Base-by-base conservation (phyloP, 2,888 invertebrate species). In the Stegana nigrithorax region DNA sequence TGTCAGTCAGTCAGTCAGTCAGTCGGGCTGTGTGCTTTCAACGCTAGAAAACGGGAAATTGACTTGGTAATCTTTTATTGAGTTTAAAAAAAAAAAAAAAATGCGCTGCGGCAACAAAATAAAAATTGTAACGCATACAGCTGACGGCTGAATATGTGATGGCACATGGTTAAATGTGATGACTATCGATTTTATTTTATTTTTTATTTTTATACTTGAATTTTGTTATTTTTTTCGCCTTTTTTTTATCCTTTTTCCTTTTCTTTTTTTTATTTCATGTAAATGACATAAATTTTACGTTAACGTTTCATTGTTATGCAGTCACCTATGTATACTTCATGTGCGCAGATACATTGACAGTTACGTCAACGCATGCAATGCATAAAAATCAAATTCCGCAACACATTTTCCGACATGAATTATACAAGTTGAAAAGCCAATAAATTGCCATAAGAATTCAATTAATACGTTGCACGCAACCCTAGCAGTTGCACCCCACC, bases 361-460 rank as follows among this genome's bases (percentile, higher is more conserved):
- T n/a, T n/a, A n/a, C n/a, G n/a, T n/a, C n/a, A n/a, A n/a, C n/a
- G n/a, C n/a, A n/a, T n/a, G n/a, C n/a, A n/a, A n/a, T n/a, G n/a
- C n/a, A 39, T n/a, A 14, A 39, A 39, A 39, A 39, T 39, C 39
- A 39, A n/a, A n/a, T 39, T 39, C 39, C 6, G 39, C 6, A 14
- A 17, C 39, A 39, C 2, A 32, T 32, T 4, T 32, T 32, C 32
- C n/a, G 39, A 12, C 39, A 39, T 14, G 25, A 50, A 50, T 50
- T 23, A 50, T 7, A 26, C 26, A 26, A n/a, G 12, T 47, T 47
- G 47, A 47, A 47, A 12, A 27, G 21, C 17, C 53, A 29, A 53
- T 53, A 53, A 53, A 53, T 53, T 53, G 27, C 19, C 29, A 53
- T 53, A 53, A 27, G 29, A 53, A 53, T 53, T 53, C 53, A 53